phyloP scores from a whole-genome alignment of 1,140 invertebrate species.

The Drosophila cardini region DNA sequence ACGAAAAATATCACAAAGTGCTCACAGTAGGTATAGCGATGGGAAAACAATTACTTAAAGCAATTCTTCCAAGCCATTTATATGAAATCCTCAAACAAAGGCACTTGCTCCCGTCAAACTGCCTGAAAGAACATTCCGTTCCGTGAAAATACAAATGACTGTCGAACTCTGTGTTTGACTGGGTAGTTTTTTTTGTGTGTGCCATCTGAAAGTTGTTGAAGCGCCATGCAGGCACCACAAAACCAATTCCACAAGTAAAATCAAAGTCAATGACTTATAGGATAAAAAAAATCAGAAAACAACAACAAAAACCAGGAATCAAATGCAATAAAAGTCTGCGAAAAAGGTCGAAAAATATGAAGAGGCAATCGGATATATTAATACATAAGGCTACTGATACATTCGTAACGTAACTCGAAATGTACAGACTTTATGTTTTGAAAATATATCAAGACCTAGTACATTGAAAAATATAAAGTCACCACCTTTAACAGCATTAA shows the following conservation, averaged over 20 bases:
- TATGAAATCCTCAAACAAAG: conserved; percentile 80
- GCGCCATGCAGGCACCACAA: conserved; percentile 58
- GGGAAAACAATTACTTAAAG: conserved; percentile 79
- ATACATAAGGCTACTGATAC: background rate
- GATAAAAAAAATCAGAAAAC: background rate
- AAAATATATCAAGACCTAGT: background rate
- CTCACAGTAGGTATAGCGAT: conserved; percentile 26
- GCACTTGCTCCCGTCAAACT: conserved; percentile 64
- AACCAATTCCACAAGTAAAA: conserved; percentile 70
- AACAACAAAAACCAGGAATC: conserved; percentile 49
- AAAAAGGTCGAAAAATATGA: conserved; percentile 27
- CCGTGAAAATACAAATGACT: conserved; percentile 49
- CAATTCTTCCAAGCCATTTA: conserved; percentile 82
- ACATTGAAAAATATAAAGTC: background rate
- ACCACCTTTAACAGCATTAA: background rate
- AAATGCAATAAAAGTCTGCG: conserved; percentile 65
- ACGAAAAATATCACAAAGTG: conserved; percentile 54
- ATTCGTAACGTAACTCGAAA: background rate
- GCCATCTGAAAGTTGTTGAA: conserved; percentile 65
- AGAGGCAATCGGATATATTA: conserved; percentile 7
- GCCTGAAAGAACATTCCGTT: conserved; percentile 51
- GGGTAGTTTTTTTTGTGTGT: conserved; percentile 35
- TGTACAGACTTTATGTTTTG: too few relatives aligned
- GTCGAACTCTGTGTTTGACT: conserved; percentile 55
- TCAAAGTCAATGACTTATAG: conserved; percentile 71